Evolutionary conservation across 2,797 vertebrate genomes (phyloP).

Genomic region (Leptodactylus fallax): DNA sequence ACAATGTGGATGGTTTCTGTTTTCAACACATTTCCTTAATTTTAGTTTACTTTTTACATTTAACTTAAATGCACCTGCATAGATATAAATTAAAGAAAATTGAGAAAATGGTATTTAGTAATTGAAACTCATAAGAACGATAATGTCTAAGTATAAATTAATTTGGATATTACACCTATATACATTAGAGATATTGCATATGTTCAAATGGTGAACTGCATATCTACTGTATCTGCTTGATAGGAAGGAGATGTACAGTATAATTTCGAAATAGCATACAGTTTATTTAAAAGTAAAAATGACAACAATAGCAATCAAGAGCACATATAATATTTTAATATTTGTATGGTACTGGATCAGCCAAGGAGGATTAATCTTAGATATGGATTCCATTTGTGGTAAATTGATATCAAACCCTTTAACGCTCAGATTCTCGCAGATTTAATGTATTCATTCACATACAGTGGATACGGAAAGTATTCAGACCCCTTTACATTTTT

Average conservation of each 20-base stretch:
- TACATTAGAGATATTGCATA: background rate
- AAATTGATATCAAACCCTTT: too few relatives aligned
- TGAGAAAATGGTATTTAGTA: background rate
- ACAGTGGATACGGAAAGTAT: too few relatives aligned
- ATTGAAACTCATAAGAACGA: background rate
- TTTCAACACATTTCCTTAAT: constrained; percentile 3
- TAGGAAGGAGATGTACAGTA: too few relatives aligned
- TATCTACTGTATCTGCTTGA: too few relatives aligned
- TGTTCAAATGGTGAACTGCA: background rate
- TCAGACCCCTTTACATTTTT: too few relatives aligned
- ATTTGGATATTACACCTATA: constrained; percentile 12
- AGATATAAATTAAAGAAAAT: constrained; percentile 1
- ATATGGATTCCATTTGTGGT: too few relatives aligned
- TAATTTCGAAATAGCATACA: background rate
- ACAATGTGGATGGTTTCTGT: background rate
- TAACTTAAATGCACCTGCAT: background rate
- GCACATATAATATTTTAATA: background rate
- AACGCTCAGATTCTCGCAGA: too few relatives aligned
- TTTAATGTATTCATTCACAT: too few relatives aligned
- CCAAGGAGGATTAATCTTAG: too few relatives aligned
- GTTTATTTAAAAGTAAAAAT: background rate
- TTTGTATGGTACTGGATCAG: too few relatives aligned
- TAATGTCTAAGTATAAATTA: background rate
- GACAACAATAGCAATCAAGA: background rate
- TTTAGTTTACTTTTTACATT: constrained; percentile 22